phyloP scores from a whole-genome alignment of 2,888 invertebrate species.

The Hetaerina titia region DNA sequence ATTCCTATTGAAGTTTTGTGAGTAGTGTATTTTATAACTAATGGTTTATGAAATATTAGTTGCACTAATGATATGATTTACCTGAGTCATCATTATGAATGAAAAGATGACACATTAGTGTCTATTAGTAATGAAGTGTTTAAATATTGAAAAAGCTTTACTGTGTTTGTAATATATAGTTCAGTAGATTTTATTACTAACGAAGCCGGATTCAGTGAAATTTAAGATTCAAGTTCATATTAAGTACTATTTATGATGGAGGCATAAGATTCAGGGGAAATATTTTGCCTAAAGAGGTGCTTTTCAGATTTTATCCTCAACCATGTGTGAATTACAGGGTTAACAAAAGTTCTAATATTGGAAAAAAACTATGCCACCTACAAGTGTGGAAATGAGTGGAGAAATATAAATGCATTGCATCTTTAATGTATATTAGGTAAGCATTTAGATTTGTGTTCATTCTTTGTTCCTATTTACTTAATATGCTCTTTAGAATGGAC shows the following conservation, averaged over 20 bases:
- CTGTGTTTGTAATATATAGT: constrained; percentile 64
- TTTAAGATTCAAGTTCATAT: constrained; percentile 47
- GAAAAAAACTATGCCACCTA: constrained; percentile 42
- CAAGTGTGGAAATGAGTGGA: constrained; percentile 29
- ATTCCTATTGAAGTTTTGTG: constrained; percentile 64
- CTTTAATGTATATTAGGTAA: constrained; percentile 58
- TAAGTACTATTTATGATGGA: constrained; percentile 7
- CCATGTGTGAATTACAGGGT: constrained; percentile 67
- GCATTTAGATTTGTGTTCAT: constrained; percentile 65
- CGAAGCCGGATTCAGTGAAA: constrained; percentile 12
- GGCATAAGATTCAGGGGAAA: constrained; percentile 52
- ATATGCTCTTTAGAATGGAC: constrained; percentile 5
- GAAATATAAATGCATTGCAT: constrained; percentile 36
- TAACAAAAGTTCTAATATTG: constrained; percentile 41
- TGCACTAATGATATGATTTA: constrained; percentile 55
- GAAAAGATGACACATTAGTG: constrained; percentile 42
- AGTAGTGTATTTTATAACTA: constrained; percentile 63
- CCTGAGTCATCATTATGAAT: constrained; percentile 32
- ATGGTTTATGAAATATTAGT: constrained; percentile 63
- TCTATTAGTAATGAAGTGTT: constrained; percentile 60
- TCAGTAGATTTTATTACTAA: constrained; percentile 18
- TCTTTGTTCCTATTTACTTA: constrained; percentile 58
- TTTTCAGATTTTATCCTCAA: constrained; percentile 49
- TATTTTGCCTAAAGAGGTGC: constrained; percentile 56
- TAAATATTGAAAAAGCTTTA: constrained; percentile 53